These are phyloP conservation scores for Oreochromis mossambicus DNA, from an alignment of 2,797 vertebrate species.

Conservation along the genomic window DNA sequence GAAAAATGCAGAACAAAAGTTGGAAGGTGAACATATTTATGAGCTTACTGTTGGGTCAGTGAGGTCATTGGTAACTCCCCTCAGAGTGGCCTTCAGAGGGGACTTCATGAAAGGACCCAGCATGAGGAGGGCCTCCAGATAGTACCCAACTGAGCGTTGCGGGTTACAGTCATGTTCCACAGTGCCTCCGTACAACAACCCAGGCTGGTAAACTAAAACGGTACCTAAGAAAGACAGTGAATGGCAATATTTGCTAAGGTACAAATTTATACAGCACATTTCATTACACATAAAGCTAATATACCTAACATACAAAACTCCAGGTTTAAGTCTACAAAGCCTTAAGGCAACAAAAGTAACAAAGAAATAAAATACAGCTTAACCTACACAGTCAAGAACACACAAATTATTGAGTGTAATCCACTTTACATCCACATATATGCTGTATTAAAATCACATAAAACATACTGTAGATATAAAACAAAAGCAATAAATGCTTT, in stretches of 20 bases:
- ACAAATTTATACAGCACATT: background rate
- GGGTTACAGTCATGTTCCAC: constrained; percentile 90
- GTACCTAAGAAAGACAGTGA: constrained; percentile 76
- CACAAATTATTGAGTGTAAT: background rate
- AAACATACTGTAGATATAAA: background rate
- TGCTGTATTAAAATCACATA: background rate
- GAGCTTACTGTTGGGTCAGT: constrained; percentile 88
- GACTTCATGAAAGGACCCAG: constrained; percentile 94
- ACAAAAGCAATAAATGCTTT: background rate
- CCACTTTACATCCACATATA: background rate
- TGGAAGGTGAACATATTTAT: background rate
- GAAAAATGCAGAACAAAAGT: background rate
- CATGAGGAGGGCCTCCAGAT: constrained; percentile 90
- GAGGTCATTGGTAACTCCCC: constrained; percentile 90
- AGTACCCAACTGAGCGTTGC: constrained; percentile 90
- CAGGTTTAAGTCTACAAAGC: background rate
- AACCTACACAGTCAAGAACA: background rate
- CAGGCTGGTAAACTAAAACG: constrained; percentile 90
- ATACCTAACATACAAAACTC: background rate
- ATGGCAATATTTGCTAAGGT: background rate
- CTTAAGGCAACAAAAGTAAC: background rate
- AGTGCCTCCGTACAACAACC: constrained; percentile 84
- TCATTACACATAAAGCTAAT: background rate
- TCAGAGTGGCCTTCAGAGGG: constrained; percentile 84
- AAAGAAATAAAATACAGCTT: background rate